Conservation (phyloP, 2,888 invertebrate species). For the Anthophora plumipes region DNA sequence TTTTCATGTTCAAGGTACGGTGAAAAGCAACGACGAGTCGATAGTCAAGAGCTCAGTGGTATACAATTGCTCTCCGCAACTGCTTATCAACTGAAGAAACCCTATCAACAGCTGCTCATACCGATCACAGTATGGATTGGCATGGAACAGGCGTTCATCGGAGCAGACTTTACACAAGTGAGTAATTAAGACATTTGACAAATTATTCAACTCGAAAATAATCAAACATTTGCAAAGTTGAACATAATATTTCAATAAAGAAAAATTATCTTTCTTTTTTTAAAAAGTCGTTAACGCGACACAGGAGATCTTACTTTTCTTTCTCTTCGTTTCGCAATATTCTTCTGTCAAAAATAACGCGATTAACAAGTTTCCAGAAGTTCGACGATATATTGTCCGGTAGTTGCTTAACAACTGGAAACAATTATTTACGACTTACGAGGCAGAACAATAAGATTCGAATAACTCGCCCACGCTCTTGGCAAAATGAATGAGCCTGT, state of each 20-base stretch:
- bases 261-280: background rate
- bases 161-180: conserved; percentile 95
- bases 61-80: conserved; percentile 94
- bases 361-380: conserved; percentile 13
- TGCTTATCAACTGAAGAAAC: conserved; percentile 94
- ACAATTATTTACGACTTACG: conserved; percentile 38
- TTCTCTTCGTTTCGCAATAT: background rate
- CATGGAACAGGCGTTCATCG: conserved; percentile 98
- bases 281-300: background rate
- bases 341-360: background rate
- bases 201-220: background rate
- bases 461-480: conserved; percentile 26
- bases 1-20: conserved; percentile 89
- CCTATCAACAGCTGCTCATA: conserved; percentile 96
- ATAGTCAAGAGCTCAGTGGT: conserved; percentile 91
- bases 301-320: background rate
- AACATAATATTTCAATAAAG: background rate
- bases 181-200: background rate
- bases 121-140: conserved; percentile 98
- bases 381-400: conserved; percentile 5
- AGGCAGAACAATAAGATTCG: conserved; percentile 41
- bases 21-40: conserved; percentile 91
- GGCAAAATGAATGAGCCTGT: conserved; percentile 25
- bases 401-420: conserved; percentile 24
- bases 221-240: background rate